These are phyloP conservation scores for Boleophthalmus pectinirostris DNA, from an alignment of 2,113 vertebrate genomes.

Conservation along the genomic window DNA sequence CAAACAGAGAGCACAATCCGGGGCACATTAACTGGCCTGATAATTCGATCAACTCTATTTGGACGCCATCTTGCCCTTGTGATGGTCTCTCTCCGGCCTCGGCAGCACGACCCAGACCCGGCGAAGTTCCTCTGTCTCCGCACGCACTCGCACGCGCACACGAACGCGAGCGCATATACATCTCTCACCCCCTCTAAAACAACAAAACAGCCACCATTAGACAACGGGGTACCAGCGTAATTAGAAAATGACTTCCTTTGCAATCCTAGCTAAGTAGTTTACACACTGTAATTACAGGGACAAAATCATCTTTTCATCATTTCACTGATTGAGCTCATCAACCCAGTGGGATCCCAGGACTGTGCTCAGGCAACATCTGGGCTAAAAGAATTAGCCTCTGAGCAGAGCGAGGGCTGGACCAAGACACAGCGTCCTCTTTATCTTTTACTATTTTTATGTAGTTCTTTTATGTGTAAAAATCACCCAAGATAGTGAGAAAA, in stretches of 20 bases:
- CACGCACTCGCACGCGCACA: slow-evolving; percentile 24
- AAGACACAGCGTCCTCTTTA: slow-evolving; percentile 23
- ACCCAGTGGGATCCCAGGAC: slow-evolving; percentile 90
- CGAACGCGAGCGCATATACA: slow-evolving; percentile 4
- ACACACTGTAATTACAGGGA: slow-evolving; percentile 94
- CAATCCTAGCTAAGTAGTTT: slow-evolving; percentile 99
- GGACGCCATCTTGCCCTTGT: slow-evolving; percentile 75
- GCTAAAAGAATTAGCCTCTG: slow-evolving; percentile 96
- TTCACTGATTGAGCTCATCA: slow-evolving; percentile 99
- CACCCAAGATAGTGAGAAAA: neutral
- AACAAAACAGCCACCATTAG: slow-evolving; percentile 99
- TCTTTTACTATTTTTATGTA: neutral
- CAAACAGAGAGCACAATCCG: slow-evolving; percentile 77
- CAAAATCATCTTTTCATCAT: slow-evolving; percentile 99
- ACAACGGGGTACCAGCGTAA: slow-evolving; percentile 99
- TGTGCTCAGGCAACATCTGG: slow-evolving; percentile 96
- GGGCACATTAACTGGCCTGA: slow-evolving; percentile 78
- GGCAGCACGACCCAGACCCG: slow-evolving; percentile 56
- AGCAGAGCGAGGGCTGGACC: slow-evolving; percentile 80
- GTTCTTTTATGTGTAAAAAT: neutral
- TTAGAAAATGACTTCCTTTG: slow-evolving; percentile 99
- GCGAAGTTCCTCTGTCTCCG: slow-evolving; percentile 48
- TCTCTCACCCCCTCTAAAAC: slow-evolving; percentile 77
- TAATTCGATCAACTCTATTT: slow-evolving; percentile 79
- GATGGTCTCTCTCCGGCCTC: slow-evolving; percentile 65